These are phyloP conservation scores for Malurus splendens DNA, from an alignment of 2,797 vertebrate species.

Conservation along the genomic window DNA sequence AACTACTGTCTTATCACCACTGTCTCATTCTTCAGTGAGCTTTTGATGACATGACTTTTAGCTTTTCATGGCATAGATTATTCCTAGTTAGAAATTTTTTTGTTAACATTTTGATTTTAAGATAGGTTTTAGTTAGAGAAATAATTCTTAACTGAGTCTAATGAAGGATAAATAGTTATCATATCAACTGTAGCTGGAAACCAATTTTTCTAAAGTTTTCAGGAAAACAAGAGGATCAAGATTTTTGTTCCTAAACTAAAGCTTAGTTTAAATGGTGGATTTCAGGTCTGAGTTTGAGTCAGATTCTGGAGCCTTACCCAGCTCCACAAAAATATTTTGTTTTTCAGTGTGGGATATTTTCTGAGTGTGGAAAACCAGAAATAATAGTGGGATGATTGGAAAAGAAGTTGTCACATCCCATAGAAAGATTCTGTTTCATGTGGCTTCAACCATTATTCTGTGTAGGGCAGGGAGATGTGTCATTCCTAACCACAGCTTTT, in stretches of 20 bases:
- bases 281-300: not conserved
- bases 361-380: not conserved
- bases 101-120: not conserved
- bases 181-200: not conserved
- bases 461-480: not conserved
- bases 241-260: not conserved
- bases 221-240: not conserved
- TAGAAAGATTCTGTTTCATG: not conserved
- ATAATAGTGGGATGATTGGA: not conserved
- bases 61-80: not conserved
- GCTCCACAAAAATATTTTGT: not conserved
- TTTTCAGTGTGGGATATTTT: not conserved
- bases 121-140: not conserved
- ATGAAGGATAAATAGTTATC: not conserved
- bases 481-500: not conserved
- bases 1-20: slow-evolving; percentile 2
- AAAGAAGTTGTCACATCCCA: not conserved
- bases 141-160: not conserved
- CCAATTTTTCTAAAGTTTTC: not conserved
- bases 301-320: not conserved
- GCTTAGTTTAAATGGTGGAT: not conserved
- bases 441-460: not conserved
- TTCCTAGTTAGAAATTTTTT: not conserved
- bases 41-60: slow-evolving; percentile 1
- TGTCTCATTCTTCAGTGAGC: not conserved